Conservation (phyloP, 2,797 vertebrate genomes). For the Acrossocheilus fasciatus region DNA sequence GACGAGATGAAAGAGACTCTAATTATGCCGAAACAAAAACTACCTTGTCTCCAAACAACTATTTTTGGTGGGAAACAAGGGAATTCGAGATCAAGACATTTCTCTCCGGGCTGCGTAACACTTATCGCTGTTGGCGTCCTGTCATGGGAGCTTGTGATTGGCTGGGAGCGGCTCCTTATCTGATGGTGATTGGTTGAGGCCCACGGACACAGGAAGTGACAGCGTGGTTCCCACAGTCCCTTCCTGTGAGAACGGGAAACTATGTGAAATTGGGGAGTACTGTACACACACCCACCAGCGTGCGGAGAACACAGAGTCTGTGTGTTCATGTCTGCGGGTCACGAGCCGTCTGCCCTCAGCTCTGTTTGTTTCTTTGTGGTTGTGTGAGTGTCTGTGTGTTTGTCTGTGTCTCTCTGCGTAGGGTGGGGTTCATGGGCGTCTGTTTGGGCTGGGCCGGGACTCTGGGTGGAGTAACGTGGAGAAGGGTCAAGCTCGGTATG, state of each 20-base stretch:
- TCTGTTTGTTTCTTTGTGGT: slow-evolving; percentile 32
- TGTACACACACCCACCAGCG: slow-evolving; percentile 52
- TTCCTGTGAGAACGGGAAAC: slow-evolving; percentile 72
- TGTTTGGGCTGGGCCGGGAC: slow-evolving; percentile 39
- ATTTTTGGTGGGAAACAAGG: slow-evolving; percentile 80
- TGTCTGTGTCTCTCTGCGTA: slow-evolving; percentile 32
- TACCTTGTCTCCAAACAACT: slow-evolving; percentile 85
- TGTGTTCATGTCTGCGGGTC: slow-evolving; percentile 53
- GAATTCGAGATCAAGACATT: slow-evolving; percentile 80
- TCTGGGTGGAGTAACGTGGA: slow-evolving; percentile 27
- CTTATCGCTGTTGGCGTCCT: slow-evolving; percentile 73
- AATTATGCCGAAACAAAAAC: slow-evolving; percentile 83
- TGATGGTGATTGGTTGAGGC: slow-evolving; percentile 80
- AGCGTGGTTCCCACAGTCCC: slow-evolving; percentile 79
- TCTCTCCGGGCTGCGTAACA: slow-evolving; percentile 67
- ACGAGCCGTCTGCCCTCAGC: slow-evolving; percentile 54
- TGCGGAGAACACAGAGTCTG: slow-evolving; percentile 46
- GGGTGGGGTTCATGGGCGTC: slow-evolving; percentile 24
- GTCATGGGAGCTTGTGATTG: slow-evolving; percentile 74
- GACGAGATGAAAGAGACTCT: slow-evolving; percentile 82
- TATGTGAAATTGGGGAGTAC: slow-evolving; percentile 45
- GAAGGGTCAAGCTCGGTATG: slow-evolving; percentile 8
- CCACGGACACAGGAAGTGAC: slow-evolving; percentile 81
- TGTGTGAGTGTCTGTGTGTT: slow-evolving; percentile 3
- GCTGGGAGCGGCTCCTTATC: slow-evolving; percentile 74